These are phyloP conservation scores for Agrotis clavis DNA, from an alignment of 2,888 invertebrate species.

Conservation along the genomic window DNA sequence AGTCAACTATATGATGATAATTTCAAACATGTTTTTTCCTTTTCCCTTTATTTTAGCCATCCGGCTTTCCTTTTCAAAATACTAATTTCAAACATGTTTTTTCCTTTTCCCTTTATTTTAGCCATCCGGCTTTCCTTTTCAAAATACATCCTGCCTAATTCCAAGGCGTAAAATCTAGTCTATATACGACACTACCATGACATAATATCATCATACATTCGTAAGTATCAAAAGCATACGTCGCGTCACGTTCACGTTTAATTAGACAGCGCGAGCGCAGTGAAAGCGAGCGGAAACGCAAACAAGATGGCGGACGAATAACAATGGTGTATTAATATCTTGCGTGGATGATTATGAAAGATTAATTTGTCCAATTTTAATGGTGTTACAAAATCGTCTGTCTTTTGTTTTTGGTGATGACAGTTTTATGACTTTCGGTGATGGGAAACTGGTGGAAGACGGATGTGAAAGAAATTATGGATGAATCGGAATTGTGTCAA, in stretches of 20 bases:
- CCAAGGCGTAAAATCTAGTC: slow-evolving; percentile 23
- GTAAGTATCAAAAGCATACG: slow-evolving; percentile 31
- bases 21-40: no score
- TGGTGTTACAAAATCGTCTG: slow-evolving; percentile 42
- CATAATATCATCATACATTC: slow-evolving; percentile 54
- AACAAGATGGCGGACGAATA: slow-evolving; percentile 68
- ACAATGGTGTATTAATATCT: slow-evolving; percentile 69
- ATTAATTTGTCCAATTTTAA: slow-evolving; percentile 58
- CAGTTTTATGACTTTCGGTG: slow-evolving; percentile 13
- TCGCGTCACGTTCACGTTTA: slow-evolving; percentile 65
- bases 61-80: no score
- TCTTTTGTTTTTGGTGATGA: slow-evolving; percentile 31
- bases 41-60: no score
- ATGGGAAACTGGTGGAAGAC: slow-evolving; percentile 4
- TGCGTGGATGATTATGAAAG: slow-evolving; percentile 65
- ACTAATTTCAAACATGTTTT: no score
- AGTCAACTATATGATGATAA: no score
- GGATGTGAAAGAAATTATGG: background rate
- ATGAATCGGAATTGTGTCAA: slow-evolving; percentile 5
- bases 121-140: background rate
- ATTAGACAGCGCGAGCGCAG: slow-evolving; percentile 74
- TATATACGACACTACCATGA: slow-evolving; percentile 48
- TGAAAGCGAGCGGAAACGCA: slow-evolving; percentile 81
- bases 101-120: background rate
- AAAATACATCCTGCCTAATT: slow-evolving; percentile 31